Evolutionary conservation across 2,797 vertebrate genomes (phyloP), one percentile per base, ranked within the genome.

Genomic region (Coranthus polyacanthus): DNA sequence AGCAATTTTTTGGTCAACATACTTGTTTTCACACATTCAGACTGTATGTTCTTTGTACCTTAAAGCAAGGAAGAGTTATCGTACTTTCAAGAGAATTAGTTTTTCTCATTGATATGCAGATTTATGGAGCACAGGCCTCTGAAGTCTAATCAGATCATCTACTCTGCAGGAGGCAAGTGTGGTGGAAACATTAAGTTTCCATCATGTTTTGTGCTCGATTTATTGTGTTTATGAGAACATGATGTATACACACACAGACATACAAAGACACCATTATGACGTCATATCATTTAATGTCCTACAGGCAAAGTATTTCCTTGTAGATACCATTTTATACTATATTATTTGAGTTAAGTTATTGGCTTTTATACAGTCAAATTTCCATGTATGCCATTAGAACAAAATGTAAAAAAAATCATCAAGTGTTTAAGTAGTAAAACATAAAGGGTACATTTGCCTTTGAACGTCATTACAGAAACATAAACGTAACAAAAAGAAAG

Each of bases 141-240:
- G 47, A 79, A 82, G 76, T 82, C 61, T 87, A 81, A 86, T 88
- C 79, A 88, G 82, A 89, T 85, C 63, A 64, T 70, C 42, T 38
- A 10, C 65, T 73, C 67, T 58, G 24, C 72, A 68, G 82, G 75
- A 68, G 39, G 60, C 20, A 38, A 58, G 59, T 47, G 50, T 62
- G 55, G 68, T 61, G 38, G 62, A 66, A 42, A 51, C 67, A 69
- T 62, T 60, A 64, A 36, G 49, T 60, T 81, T 72, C 51, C 78
- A 74, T 77, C 60, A 32, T 68, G 56, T 55, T 20, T 55, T 77
- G 41, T 36, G 46, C 36, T 39, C 62, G 72, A 75, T 79, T 82
- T 79, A 71, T 81, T 67, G 63, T 79, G 71, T 75, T 78, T 65
- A 66, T 71, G 53, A 45, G 47, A 70, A 61, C 7, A 3, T 32